Evolutionary conservation across 2,888 invertebrate genomes (phyloP), one percentile per base, ranked within the genome.

Genomic region (Falcaria lacertinaria): DNA sequence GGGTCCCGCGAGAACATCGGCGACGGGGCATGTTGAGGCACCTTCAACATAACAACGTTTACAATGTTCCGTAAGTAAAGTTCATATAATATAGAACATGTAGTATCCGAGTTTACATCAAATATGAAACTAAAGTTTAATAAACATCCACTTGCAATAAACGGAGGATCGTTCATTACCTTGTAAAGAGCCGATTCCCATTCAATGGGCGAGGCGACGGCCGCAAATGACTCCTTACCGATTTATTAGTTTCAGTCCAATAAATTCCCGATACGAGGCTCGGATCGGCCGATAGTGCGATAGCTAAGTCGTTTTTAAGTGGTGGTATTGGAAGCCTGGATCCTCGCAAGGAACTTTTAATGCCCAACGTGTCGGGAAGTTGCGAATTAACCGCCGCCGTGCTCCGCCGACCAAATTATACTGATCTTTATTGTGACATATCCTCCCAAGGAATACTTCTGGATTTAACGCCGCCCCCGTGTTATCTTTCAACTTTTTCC

Each of bases 361-460:
- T 61, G 57, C 48, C 50, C 43, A 36, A 45, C 48, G 39, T 50
- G 50, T 45, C 41, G 49, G 49, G 42, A 59, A 64, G 50, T 63
- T 58, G 48, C 44, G 44, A 65, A 66, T 60, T 69, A 61, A 64
- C 63, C 57, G 64, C 64, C 66, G 67, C 46, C 47, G 43, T 43
- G 44, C 54, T 47, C 57, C 65, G 52, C 57, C 65, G 51, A 64
- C 69, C 59, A 68, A 73, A 76, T 72, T 71, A 68, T 59, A 60
- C 68, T 61, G 57, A 64, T 65, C 65, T 72, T 68, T 69, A 74
- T 72, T 72, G 69, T 70, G 54, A 60, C 59, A 62, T 64, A 64
- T 60, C 46, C 14, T 40, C 15, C 17, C 19, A 13, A 22, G 33
- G 19, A 22, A 34, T 14, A 19, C 34, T 40, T 33, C 19, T 19